phyloP scores from a whole-genome alignment of 2,888 invertebrate genomes.

The Latrodectus hesperus region DNA sequence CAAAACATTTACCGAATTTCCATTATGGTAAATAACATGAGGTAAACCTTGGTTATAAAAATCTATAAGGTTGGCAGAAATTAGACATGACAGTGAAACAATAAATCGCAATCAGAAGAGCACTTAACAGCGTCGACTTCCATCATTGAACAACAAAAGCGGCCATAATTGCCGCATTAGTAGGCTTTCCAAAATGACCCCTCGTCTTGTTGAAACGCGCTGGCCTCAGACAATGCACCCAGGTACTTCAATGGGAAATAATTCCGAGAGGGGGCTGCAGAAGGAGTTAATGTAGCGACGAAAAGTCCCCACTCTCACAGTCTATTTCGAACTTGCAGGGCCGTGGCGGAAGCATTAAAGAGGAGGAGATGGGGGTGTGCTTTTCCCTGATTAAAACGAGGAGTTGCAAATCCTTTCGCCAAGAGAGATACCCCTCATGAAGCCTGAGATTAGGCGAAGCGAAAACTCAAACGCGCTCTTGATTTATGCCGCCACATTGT shows the following conservation, averaged over 20 bases:
- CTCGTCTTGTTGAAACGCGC: background rate
- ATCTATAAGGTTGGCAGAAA: no score
- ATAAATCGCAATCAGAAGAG: no score
- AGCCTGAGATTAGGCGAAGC: slow-evolving; percentile 45
- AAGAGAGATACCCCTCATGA: background rate
- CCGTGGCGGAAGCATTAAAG: slow-evolving; percentile 22
- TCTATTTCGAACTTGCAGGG: slow-evolving; percentile 6
- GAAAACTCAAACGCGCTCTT: slow-evolving; percentile 39
- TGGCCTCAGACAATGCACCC: background rate
- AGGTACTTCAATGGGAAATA: background rate
- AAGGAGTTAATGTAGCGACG: slow-evolving; percentile 37
- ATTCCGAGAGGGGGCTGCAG: background rate
- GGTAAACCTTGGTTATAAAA: no score
- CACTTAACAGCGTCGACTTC: no score
- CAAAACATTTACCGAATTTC: no score
- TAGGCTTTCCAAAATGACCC: no score
- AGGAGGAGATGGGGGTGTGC: background rate
- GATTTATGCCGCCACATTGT: slow-evolving; percentile 44
- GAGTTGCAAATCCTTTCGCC: slow-evolving; percentile 16
- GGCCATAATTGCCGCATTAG: no score
- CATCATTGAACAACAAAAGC: no score
- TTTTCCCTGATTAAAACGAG: slow-evolving; percentile 22
- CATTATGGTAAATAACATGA: no score
- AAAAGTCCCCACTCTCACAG: background rate
- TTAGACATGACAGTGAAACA: no score